Conservation (phyloP, 2,888 invertebrate genomes). For the Drosophila formosana region DNA sequence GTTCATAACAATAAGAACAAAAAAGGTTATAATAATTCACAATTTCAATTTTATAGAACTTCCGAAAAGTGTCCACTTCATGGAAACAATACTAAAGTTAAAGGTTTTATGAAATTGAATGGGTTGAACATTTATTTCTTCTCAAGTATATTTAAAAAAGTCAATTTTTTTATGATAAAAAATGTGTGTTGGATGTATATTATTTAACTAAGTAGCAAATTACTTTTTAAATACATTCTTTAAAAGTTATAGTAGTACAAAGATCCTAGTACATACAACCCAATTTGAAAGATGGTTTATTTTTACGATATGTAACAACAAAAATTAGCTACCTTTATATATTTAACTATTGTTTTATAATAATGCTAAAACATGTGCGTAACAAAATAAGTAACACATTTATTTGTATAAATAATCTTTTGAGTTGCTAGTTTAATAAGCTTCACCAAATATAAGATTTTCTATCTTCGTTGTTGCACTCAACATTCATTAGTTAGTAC, state of each 20-base stretch:
- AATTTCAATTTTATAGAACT: slow-evolving; percentile 19
- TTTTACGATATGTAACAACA: slow-evolving; percentile 54
- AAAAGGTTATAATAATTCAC: slow-evolving; percentile 13
- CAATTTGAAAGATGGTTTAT: slow-evolving; percentile 50
- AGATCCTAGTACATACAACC: slow-evolving; percentile 54
- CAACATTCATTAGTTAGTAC: slow-evolving; percentile 34
- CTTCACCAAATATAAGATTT: slow-evolving; percentile 17
- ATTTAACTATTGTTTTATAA: slow-evolving; percentile 65
- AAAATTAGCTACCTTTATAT: slow-evolving; percentile 44
- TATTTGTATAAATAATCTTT: slow-evolving; percentile 40
- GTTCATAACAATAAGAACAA: slow-evolving; percentile 18
- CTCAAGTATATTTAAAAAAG: slow-evolving; percentile 8
- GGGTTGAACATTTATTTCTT: slow-evolving; percentile 5
- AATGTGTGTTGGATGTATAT: slow-evolving; percentile 31
- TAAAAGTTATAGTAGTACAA: slow-evolving; percentile 31
- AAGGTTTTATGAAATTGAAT: slow-evolving; percentile 16
- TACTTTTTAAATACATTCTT: slow-evolving; percentile 25
- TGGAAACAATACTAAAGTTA: slow-evolving; percentile 56
- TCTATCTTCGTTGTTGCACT: slow-evolving; percentile 64
- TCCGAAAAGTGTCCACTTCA: slow-evolving; percentile 16
- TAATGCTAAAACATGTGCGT: slow-evolving; percentile 74
- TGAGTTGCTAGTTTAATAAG: slow-evolving; percentile 35
- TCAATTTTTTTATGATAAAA: slow-evolving; percentile 25
- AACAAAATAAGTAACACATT: slow-evolving; percentile 55
- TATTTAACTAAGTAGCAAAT: slow-evolving; percentile 34